Base-by-base conservation (phyloP, 1,140 invertebrate genomes). In the Hydropsyche tenuis region DNA sequence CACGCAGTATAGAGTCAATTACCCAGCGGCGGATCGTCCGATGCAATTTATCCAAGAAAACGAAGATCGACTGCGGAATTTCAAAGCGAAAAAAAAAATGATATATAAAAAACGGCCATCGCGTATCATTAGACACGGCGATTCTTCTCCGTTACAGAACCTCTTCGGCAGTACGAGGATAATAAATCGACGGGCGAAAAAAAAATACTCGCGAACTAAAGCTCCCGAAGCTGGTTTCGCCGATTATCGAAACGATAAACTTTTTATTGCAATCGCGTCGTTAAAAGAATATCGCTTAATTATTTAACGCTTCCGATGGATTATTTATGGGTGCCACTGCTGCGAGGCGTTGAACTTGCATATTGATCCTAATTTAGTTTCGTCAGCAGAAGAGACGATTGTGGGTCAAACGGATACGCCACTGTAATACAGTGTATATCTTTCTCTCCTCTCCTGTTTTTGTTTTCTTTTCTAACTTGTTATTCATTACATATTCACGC, bases 1-100 rank as follows among this genome's bases (percentile, higher is more conserved):
- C 37, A 66, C 42, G 37, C 42, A 46, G n/a, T 6, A 68, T 37
- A 9, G 45, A 68, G 65, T 68, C 37, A 68, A 68, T 48, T 68
- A 68, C 48, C 65, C 45, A n/a, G 20, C 43, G 12, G 23, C 48
- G 63, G 63, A 66, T 66, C 20, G 48, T 53, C 18, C 20, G 65
- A 68, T 68, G 18, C 45, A 68, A 68, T 68, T 68, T 48, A 66
- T 45, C n/a, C 27, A n/a, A 11, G 48, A 53, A 18, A 53, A 20
- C 16, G 48, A 4, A 37, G 30, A 37, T 4, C 9, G 9, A 9
- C 9, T 37, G 3, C 22, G 56, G 46, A 20, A 51, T 51, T n/a
- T 51, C 18, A 30, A 23, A 1, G 60, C 23, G 16, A 63, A 63
- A 30, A 37, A 37, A 37, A 63, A 37, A 1, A 37, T 37, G n/a